phyloP scores from a whole-genome alignment of 23 tunicate species.

The Botrylloides violaceus region DNA sequence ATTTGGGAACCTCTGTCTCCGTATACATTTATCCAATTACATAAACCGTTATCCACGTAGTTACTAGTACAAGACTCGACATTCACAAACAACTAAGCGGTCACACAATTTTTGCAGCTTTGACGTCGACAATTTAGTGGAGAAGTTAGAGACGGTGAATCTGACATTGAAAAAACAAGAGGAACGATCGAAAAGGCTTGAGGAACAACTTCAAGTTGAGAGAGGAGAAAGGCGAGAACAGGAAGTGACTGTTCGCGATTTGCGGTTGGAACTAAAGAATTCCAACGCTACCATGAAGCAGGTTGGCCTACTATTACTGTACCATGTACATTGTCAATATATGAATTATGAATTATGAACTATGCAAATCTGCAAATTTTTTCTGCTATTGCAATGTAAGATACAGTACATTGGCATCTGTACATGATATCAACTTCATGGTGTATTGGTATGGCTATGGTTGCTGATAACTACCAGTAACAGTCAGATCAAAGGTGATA shows the following conservation, averaged over 20 bases:
- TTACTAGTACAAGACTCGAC: not conserved
- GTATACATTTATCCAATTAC: not conserved
- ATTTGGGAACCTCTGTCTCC: not conserved
- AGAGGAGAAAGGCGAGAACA: slow-evolving; percentile 39
- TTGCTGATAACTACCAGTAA: too few species aligned
- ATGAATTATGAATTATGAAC: too few species aligned
- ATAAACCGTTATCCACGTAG: too few species aligned
- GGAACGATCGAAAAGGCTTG: slow-evolving; percentile 28
- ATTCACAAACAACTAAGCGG: too few species aligned
- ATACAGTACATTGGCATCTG: too few species aligned
- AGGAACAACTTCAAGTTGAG: slow-evolving; percentile 54
- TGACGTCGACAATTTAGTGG: slow-evolving; percentile 37
- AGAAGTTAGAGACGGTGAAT: slow-evolving; percentile 31
- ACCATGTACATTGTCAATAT: too few species aligned
- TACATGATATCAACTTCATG: too few species aligned
- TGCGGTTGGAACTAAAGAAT: slow-evolving; percentile 50
- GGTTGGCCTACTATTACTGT: too few species aligned
- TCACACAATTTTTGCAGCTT: slow-evolving; percentile 53
- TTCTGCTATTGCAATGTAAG: too few species aligned
- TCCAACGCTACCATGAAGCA: slow-evolving; percentile 34
- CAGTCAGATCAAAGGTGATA: too few species aligned
- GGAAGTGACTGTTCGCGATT: slow-evolving; percentile 42
- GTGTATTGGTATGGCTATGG: too few species aligned
- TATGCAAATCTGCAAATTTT: too few species aligned
- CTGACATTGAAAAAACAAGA: slow-evolving; percentile 20